Evolutionary conservation across 2,113 vertebrate species (phyloP).

Genomic region (Poecilia latipinna): DNA sequence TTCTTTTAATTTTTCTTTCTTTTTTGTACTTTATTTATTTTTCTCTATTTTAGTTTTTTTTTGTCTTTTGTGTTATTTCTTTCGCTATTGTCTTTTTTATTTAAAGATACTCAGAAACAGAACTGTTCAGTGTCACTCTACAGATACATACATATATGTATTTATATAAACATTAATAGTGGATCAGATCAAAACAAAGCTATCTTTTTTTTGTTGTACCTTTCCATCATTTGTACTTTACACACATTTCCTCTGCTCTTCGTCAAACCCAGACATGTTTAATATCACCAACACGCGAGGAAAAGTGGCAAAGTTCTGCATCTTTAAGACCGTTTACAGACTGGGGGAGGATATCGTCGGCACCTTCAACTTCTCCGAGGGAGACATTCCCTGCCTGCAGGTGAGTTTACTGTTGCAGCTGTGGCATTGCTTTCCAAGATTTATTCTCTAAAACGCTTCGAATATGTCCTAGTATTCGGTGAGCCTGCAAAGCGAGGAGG

Average conservation of each 20-base stretch:
- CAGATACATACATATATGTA: neutral
- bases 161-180: too few species aligned
- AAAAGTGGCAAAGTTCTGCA: conserved; percentile 95
- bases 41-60: too few species aligned
- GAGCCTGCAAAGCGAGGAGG: conserved; percentile 94
- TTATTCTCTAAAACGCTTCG: neutral
- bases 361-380: conserved; percentile 93
- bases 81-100: neutral
- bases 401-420: conserved; percentile 61
- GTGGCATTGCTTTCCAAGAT: neutral
- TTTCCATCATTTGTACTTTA: neutral
- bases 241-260: conserved; percentile 11
- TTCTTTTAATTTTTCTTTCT: neutral
- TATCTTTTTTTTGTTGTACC: too few species aligned
- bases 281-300: conserved; percentile 95
- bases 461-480: conserved; percentile 87
- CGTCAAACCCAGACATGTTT: conserved; percentile 85
- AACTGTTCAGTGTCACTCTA: neutral
- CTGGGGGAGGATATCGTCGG: conserved; percentile 95
- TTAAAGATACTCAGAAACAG: neutral
- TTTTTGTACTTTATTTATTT: neutral
- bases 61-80: neutral
- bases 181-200: neutral
- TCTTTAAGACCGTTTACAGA: conserved; percentile 95
- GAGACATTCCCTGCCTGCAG: conserved; percentile 95